Evolutionary conservation across 2,888 invertebrate species (phyloP).

Genomic region (Drosophila buzzatii): DNA sequence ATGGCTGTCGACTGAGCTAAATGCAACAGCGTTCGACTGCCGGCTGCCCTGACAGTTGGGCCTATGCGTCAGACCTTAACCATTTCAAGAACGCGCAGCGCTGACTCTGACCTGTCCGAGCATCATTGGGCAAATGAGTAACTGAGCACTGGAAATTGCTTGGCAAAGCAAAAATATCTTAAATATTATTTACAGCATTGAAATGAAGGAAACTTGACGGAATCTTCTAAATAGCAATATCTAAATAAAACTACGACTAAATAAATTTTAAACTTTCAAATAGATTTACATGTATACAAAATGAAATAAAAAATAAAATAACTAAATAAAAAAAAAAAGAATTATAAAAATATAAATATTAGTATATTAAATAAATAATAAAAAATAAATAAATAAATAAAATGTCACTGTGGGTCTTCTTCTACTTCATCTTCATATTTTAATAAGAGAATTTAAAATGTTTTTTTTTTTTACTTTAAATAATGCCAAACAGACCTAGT

Average conservation of each 20-base stretch:
- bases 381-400: too few relatives aligned
- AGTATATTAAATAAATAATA: too few relatives aligned
- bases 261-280: too few relatives aligned
- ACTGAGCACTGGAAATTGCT: not conserved
- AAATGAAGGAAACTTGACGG: not conserved
- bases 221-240: not conserved
- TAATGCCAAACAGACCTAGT: too few relatives aligned
- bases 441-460: too few relatives aligned
- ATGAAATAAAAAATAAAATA: too few relatives aligned
- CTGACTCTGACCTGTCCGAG: slow-evolving; percentile 4
- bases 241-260: not conserved
- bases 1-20: slow-evolving; percentile 27
- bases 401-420: too few relatives aligned
- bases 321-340: too few relatives aligned
- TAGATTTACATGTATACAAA: too few relatives aligned
- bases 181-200: not conserved
- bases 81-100: slow-evolving; percentile 40
- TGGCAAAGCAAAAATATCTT: not conserved
- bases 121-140: slow-evolving; percentile 2
- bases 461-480: too few relatives aligned
- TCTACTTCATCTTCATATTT: too few relatives aligned
- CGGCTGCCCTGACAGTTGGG: slow-evolving; percentile 23
- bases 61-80: slow-evolving; percentile 66
- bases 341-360: too few relatives aligned
- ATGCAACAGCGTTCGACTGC: slow-evolving; percentile 18